Conservation (phyloP, 2,888 invertebrate genomes). For the Bhutanitis thaidina region DNA sequence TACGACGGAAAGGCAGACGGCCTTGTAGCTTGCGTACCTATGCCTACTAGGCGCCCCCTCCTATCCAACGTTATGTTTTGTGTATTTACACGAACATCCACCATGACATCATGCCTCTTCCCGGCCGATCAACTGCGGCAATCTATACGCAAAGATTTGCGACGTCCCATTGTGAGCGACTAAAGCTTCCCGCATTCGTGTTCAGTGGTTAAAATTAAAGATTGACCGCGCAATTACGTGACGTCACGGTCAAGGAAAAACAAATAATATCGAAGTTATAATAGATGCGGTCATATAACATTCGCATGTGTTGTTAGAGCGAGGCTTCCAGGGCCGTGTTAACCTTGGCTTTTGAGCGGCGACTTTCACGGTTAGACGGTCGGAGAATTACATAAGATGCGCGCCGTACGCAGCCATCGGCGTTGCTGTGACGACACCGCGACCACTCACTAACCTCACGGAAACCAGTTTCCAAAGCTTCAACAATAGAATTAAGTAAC, state of each 20-base stretch:
- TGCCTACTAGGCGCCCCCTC: slow-evolving; percentile 67
- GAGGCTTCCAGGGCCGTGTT: slow-evolving; percentile 64
- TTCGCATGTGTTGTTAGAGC: slow-evolving; percentile 64
- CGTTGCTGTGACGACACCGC: slow-evolving; percentile 65
- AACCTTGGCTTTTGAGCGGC: slow-evolving; percentile 79
- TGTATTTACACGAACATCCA: slow-evolving; percentile 23
- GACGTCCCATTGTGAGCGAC: slow-evolving; percentile 31
- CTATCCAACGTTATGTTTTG: slow-evolving; percentile 47
- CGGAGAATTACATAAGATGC: slow-evolving; percentile 67
- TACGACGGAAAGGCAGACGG: slow-evolving; percentile 71
- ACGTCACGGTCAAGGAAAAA: slow-evolving; percentile 63
- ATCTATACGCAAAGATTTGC: background rate
- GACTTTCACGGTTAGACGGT: slow-evolving; percentile 79
- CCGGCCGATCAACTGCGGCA: slow-evolving; percentile 27
- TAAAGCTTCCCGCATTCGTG: slow-evolving; percentile 16
- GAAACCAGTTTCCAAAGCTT: slow-evolving; percentile 52
- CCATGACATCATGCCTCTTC: slow-evolving; percentile 37
- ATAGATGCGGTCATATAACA: slow-evolving; percentile 58
- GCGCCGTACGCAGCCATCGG: slow-evolving; percentile 40
- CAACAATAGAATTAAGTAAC: slow-evolving; percentile 35
- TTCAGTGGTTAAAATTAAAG: slow-evolving; percentile 30
- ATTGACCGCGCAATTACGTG: slow-evolving; percentile 52
- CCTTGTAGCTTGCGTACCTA: slow-evolving; percentile 69
- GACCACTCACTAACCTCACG: slow-evolving; percentile 49
- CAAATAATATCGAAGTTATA: slow-evolving; percentile 45